phyloP scores from a whole-genome alignment of 2,888 invertebrate genomes.

The Metallyticus violacea region DNA sequence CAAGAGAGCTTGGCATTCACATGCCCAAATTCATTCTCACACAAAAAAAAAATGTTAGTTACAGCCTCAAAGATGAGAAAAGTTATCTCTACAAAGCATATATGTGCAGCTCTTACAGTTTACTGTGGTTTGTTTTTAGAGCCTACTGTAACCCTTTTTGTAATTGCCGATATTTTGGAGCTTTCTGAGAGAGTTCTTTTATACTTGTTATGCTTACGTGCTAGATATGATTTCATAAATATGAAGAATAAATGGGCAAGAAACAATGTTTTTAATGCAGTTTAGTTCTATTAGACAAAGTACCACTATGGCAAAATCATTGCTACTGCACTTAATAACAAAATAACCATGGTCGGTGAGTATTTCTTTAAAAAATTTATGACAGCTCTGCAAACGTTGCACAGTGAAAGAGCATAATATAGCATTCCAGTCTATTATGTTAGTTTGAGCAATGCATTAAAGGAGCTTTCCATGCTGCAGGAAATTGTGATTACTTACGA shows the following conservation, averaged over 20 bases:
- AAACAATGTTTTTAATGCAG: too few relatives aligned
- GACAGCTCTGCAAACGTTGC: not conserved
- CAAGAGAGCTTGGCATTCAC: not conserved
- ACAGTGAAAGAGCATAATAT: not conserved
- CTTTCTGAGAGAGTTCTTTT: too few relatives aligned
- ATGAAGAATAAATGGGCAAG: too few relatives aligned
- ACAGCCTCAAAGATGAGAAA: not conserved
- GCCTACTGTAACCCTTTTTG: too few relatives aligned
- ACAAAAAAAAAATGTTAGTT: too few relatives aligned
- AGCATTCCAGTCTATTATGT: not conserved
- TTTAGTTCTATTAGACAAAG: too few relatives aligned
- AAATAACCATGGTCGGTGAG: not conserved
- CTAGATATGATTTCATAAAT: too few relatives aligned
- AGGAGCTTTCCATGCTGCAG: not conserved
- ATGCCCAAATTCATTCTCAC: not conserved
- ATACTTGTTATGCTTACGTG: too few relatives aligned
- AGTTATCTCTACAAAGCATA: not conserved
- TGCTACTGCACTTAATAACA: too few relatives aligned
- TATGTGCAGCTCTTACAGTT: not conserved
- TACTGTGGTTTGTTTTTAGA: not conserved
- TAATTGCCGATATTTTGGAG: too few relatives aligned
- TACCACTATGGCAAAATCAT: too few relatives aligned
- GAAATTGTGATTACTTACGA: conserved; percentile 42
- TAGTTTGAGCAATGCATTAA: not conserved
- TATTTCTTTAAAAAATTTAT: not conserved